Base-by-base conservation (phyloP, 2,888 invertebrate species). In the Chymomyza caudatula region DNA sequence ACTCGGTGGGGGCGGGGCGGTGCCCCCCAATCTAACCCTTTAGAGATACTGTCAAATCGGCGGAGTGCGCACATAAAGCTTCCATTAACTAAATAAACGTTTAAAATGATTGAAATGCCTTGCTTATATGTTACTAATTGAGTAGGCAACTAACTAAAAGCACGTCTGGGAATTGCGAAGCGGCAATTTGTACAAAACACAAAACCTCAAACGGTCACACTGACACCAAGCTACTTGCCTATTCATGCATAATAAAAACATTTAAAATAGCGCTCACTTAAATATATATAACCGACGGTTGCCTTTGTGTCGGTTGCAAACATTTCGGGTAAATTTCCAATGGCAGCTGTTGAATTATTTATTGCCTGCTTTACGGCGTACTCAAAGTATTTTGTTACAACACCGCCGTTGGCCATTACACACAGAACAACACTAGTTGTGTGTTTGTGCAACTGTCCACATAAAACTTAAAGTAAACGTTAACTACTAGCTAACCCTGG, bases 251-350 rank as follows among this genome's bases (percentile, higher is more conserved):
- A 78, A 79, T 78, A 67, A 58, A 77, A 51, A 49, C 59, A 49
- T 23, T 59, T 29, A 51, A 59, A 59, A 25, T 29, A 51, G 29
- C 49, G 20, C 15, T 15, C 44, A n/a, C 42, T 11, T 3, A 51
- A 60, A 51, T 22, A 37, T 55, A 55, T 44, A 54, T 56, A 25
- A 23, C n/a, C n/a, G n/a, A n/a, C n/a, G n/a, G n/a, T n/a, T n/a
- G n/a, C n/a, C n/a, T n/a, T n/a, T n/a, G n/a, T n/a, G n/a, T n/a
- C n/a, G n/a, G n/a, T 47, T 47, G 17, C 17, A 17, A 17, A 17
- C 17, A 17, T 74, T 85, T 81, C 76, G 74, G 79, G 85, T 68
- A 79, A 82, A 81, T 85, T 81, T 80, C 64, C 75, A 78, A 73
- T 70, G 82, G 74, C 77, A 53, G 43, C 55, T 58, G 37, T 63